Evolutionary conservation across 2,888 invertebrate genomes (phyloP), one percentile per base, ranked within the genome.

Genomic region (Mythimna ferrago): DNA sequence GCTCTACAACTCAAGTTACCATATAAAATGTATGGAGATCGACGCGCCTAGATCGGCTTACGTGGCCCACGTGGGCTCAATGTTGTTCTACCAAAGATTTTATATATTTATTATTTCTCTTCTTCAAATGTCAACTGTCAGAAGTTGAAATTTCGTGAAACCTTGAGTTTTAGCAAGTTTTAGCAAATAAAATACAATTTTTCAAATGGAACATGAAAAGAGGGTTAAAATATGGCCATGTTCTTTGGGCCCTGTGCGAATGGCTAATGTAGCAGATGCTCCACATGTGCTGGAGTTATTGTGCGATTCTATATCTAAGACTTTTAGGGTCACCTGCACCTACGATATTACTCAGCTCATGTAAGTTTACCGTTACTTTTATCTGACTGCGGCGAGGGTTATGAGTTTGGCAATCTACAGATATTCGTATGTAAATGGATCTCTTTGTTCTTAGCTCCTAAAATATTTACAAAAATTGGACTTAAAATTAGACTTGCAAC

Each of bases 181-280:
- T 51, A 19, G 19, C 6, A 14, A 44, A 6, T 48, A 48, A 48
- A 48, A 48, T 51, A 51, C 16, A 41, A 26, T n/a, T 38, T 71
- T 26, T 57, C n/a, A 11, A 60, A 89, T 90, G 89, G 68, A 71
- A 35, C 75, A 87, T 1, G 64, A 83, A n/a, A 86, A 81, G 2
- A 74, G 89, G 1, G 54, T 82, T 16, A 87, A 80, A 1, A 2
- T 48, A 48, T 16, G 6, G 16, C 1, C 16, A 1, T 72, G 89
- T 0, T 86, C 88, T 0, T 79, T 96, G 6, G 93, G 93, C 0
- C 79, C 86, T 0, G 70, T 93, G 44, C 90, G 96, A 2, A 78
- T 95, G 7, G 95, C 96, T 0, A 82, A 80, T 32, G 19, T 83
- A 1, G 90, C 89, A 0, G 96, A 96, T 82, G 91, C 89, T 0